Evolutionary conservation across 2,888 invertebrate genomes (phyloP).

Genomic region (Caenorhabditis afra): DNA sequence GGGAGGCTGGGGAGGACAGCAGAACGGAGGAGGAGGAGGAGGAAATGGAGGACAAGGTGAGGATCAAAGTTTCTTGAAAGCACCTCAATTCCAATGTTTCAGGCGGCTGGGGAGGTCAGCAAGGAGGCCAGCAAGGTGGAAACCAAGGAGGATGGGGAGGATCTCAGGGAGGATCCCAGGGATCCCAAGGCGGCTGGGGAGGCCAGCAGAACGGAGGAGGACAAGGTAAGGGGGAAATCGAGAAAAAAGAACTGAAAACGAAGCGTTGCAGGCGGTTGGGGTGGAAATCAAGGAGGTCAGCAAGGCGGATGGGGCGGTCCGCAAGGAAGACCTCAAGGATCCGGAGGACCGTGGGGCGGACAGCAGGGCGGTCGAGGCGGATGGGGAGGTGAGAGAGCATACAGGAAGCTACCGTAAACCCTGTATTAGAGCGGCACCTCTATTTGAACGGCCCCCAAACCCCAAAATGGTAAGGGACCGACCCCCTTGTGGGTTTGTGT

Average conservation of each 20-base stretch:
- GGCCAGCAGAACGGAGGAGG: not conserved
- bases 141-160: constrained; percentile 32
- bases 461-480: no score
- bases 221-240: no score
- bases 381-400: constrained; percentile 25
- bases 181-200: not conserved
- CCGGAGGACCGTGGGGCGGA: constrained; percentile 10
- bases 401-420: no score
- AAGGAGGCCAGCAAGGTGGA: constrained; percentile 1
- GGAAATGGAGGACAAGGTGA: constrained; percentile 8
- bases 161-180: not conserved
- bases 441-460: no score
- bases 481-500: no score
- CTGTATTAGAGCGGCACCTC: no score
- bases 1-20: constrained; percentile 14
- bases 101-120: constrained; percentile 20
- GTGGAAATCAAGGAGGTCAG: no score
- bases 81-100: no score
- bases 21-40: constrained; percentile 9
- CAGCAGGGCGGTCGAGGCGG: constrained; percentile 15
- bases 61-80: no score
- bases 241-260: not conserved
- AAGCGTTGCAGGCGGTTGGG: no score
- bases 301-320: not conserved
- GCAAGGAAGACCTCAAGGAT: constrained; percentile 1